Base-by-base conservation (phyloP, 2,113 vertebrate species). In the Anhinga anhinga region DNA sequence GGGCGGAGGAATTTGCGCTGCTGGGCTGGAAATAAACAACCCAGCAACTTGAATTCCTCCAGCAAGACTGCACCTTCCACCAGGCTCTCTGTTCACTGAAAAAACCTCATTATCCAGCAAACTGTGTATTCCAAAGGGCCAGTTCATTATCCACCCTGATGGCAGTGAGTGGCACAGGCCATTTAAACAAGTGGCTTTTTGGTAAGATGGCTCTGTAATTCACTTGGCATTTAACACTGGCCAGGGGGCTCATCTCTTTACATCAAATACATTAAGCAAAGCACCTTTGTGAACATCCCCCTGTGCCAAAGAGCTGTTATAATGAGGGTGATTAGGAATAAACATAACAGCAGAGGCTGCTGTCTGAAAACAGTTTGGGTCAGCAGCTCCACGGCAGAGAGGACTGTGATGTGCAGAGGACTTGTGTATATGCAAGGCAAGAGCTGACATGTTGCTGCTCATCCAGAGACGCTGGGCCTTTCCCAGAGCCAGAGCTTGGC, bases 101-200 rank as follows among this genome's bases (percentile, higher is more conserved):
- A 91, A 62, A 7, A 3, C 3, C 11, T 29, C 63, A 56, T 73
- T 84, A 69, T 74, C n/a, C 59, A 88, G 53, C 38, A 87, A 90
- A 83, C 4, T 73, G 45, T 34, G 10, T 56, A 79, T 96, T 95
- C 47, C 49, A 81, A 73, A 71, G 53, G 30, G 29, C 49, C 14
- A 52, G 29, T 74, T 92, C 22, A 40, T 93, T 83, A 95, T 76
- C 52, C 29, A 79, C 61, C 90, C 71, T 42, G 61, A 11, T 25
- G 30, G 71, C 55, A 88, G 40, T 3, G 26, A 94, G 73, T 83
- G 85, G 78, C 83, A 93, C 67, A 91, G 47, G 21, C 47, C 53
- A 87, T 74, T 74, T 88, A 55, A 94, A 77, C 79, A 88, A 91
- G 82, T 47, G 42, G 38, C 21, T 58, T 94, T 95, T 93, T 83